These are phyloP conservation scores for Troides helena DNA, from an alignment of 2,888 invertebrate species.

Conservation along the genomic window DNA sequence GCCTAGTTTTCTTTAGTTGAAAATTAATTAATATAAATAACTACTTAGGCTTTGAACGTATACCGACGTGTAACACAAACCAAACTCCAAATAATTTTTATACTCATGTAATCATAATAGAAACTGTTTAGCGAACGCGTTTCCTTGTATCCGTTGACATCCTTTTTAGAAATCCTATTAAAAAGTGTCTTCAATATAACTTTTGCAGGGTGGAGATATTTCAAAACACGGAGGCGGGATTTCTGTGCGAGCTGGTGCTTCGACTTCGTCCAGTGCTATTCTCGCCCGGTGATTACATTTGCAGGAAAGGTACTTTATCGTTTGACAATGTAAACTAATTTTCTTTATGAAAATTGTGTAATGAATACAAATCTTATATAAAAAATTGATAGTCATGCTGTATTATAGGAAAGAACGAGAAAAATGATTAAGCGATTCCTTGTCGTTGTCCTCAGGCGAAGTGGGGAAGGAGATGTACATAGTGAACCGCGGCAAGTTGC, in stretches of 20 bases:
- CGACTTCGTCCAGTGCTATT: slow-evolving; percentile 96
- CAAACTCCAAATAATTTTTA: too few species aligned
- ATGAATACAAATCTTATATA: background rate
- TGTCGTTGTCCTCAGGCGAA: slow-evolving; percentile 86
- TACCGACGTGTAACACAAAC: too few species aligned
- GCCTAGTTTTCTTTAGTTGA: too few species aligned
- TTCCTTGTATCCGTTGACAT: background rate
- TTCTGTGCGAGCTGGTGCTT: slow-evolving; percentile 97
- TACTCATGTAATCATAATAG: too few species aligned
- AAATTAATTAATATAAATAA: too few species aligned
- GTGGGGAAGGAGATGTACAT: slow-evolving; percentile 99
- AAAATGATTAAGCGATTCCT: background rate
- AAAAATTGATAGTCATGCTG: too few species aligned
- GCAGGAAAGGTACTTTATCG: slow-evolving; percentile 91
- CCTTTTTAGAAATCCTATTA: background rate
- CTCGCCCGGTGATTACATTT: slow-evolving; percentile 99
- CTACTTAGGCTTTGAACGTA: too few species aligned
- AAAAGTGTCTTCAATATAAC: background rate
- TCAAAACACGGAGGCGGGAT: slow-evolving; percentile 99
- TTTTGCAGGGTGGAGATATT: slow-evolving; percentile 94
- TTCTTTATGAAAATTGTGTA: background rate
- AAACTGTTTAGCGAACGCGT: background rate
- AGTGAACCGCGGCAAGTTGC: slow-evolving; percentile 96
- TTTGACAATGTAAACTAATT: background rate
- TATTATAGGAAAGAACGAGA: background rate